Evolutionary conservation across 2,113 vertebrate species (phyloP).

Genomic region (Raja brachyura): DNA sequence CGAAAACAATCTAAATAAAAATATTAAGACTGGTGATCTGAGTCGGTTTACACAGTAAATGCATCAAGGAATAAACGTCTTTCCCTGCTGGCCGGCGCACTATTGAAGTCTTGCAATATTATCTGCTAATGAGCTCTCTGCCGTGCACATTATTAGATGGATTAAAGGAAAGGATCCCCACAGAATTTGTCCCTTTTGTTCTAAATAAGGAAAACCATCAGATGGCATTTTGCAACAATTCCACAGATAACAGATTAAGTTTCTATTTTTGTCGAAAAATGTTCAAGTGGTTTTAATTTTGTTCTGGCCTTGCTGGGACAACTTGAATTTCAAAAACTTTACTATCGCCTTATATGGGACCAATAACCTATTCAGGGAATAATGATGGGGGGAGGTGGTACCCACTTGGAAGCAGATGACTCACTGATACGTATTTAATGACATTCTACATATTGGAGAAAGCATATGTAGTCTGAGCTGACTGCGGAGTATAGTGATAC

Average conservation of each 20-base stretch:
- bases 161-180: background rate
- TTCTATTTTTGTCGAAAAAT: background rate
- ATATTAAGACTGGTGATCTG: background rate
- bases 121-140: background rate
- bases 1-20: constrained; percentile 5
- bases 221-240: background rate
- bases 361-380: background rate
- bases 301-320: background rate
- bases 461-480: no score
- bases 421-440: background rate
- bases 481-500: no score
- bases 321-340: background rate
- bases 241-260: background rate
- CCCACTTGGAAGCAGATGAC: no score
- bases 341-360: background rate
- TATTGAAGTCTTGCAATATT: background rate
- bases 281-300: background rate
- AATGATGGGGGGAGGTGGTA: background rate
- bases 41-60: background rate
- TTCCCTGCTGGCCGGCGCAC: background rate
- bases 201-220: background rate
- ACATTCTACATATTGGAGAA: background rate
- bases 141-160: background rate
- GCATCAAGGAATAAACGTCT: background rate
- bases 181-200: background rate